These are phyloP conservation scores for Micrasema minimum DNA, from an alignment of 1,140 invertebrate genomes.

Conservation along the genomic window DNA sequence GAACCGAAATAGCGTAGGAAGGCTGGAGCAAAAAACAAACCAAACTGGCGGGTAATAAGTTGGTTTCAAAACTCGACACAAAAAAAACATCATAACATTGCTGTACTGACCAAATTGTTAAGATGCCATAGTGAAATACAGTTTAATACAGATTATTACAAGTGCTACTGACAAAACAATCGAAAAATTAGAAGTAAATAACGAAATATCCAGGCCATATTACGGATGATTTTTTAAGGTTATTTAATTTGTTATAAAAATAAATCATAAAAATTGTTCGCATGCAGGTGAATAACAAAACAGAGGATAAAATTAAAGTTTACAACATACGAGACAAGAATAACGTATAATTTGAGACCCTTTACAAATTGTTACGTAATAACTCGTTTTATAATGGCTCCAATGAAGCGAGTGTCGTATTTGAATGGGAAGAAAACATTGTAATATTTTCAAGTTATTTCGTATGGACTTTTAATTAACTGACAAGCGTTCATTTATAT, in stretches of 20 bases:
- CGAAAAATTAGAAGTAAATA: no score
- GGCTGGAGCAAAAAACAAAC: neutral
- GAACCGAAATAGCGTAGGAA: no score
- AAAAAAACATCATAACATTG: neutral
- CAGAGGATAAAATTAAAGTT: no score
- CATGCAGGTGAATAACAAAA: no score
- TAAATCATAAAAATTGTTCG: no score
- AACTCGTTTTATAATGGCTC: slow-evolving; percentile 16
- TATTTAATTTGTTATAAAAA: no score
- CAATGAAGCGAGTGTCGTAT: neutral
- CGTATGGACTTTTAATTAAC: slow-evolving; percentile 30
- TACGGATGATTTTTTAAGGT: no score
- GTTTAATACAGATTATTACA: no score
- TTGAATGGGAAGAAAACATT: neutral
- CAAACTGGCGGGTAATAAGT: neutral
- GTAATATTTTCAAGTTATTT: slow-evolving; percentile 6
- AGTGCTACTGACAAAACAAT: no score
- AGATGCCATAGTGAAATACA: no score
- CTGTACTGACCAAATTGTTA: no score
- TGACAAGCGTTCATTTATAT: slow-evolving; percentile 16
- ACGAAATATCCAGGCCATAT: no score
- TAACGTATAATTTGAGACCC: slow-evolving; percentile 7
- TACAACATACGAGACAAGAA: neutral
- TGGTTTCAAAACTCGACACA: neutral
- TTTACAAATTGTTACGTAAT: slow-evolving; percentile 26